Evolutionary conservation across 2,888 invertebrate genomes (phyloP), one percentile per base, ranked within the genome.

Genomic region (Dasypolia templi): DNA sequence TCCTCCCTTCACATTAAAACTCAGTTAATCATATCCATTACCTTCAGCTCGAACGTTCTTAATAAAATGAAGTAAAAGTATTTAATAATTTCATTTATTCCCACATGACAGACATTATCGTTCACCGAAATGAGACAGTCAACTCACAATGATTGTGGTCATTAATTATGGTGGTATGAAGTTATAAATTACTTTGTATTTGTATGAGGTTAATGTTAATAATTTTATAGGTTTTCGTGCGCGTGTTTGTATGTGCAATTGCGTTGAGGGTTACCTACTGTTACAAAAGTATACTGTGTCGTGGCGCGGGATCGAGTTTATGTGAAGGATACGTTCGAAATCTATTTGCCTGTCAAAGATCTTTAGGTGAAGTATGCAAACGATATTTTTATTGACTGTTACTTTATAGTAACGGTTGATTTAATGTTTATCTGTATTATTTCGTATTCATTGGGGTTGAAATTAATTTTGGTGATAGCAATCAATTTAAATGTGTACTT

Each of bases 131-230:
- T 83, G 81, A 74, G 81, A 70, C 77, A 59, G 68, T 53, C 72
- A 61, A 74, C 63, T 68, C 68, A 67, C 70, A 69, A 82, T 83
- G 72, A 74, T 81, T 67, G 69, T 73, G 65, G 63, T 70, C 72
- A 67, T 72, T 81, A 83, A 72, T 68, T 72, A 72, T 77, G 53
- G 65, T 71, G 51, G 51, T 56, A 75, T 72, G 49, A 73, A 64
- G 77, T 75, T 61, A 72, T 83, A 83, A 81, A 83, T 83, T 75
- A 63, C 70, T 67, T 82, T 62, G 72, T 77, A 42, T 72, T 79
- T 72, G 29, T 72, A 59, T 72, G 29, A 29, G 19, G n/a, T 72
- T 49, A 49, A 59, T 49, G 53, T 53, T 70, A 14, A 35, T 72
- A 49, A 55, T 44, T 46, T 61, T 72, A 55, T 49, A 39, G 22